Evolutionary conservation across 2,888 invertebrate genomes (phyloP).

Genomic region (Xestia ashworthii): DNA sequence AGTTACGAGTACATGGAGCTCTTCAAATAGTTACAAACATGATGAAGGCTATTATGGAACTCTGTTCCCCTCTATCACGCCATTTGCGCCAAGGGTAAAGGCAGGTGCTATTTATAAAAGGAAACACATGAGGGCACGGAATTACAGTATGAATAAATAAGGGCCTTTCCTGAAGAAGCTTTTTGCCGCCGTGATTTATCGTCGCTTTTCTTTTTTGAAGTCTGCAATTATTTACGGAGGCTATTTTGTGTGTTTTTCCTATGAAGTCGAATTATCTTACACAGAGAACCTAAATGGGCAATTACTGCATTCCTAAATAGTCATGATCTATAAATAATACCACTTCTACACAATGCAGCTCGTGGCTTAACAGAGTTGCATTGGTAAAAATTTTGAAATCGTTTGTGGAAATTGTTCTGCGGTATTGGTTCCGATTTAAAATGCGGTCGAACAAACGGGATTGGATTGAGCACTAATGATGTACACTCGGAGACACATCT

Average conservation of each 20-base stretch:
- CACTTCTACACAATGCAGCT: not conserved
- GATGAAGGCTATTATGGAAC: not conserved
- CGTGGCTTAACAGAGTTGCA: not conserved
- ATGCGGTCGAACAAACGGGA: not conserved
- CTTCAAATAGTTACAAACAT: not conserved
- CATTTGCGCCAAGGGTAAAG: not conserved
- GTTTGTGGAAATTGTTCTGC: not conserved
- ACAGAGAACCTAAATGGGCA: not conserved
- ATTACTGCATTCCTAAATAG: not conserved
- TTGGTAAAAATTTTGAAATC: not conserved
- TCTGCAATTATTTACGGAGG: slow-evolving; percentile 6
- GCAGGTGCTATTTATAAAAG: slow-evolving; percentile 10
- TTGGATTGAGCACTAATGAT: not conserved
- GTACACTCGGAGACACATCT: not conserved
- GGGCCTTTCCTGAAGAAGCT: not conserved
- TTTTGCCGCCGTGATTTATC: not conserved
- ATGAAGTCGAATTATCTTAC: not conserved
- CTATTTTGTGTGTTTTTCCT: not conserved
- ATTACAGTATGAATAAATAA: slow-evolving; percentile 25
- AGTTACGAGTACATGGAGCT: not conserved
- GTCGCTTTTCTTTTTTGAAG: not conserved
- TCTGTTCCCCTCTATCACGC: slow-evolving; percentile 6
- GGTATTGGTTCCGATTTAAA: not conserved
- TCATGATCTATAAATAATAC: not conserved
- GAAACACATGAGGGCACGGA: slow-evolving; percentile 2